phyloP scores from a whole-genome alignment of 1,140 invertebrate genomes.

The Theocolax elegans region DNA sequence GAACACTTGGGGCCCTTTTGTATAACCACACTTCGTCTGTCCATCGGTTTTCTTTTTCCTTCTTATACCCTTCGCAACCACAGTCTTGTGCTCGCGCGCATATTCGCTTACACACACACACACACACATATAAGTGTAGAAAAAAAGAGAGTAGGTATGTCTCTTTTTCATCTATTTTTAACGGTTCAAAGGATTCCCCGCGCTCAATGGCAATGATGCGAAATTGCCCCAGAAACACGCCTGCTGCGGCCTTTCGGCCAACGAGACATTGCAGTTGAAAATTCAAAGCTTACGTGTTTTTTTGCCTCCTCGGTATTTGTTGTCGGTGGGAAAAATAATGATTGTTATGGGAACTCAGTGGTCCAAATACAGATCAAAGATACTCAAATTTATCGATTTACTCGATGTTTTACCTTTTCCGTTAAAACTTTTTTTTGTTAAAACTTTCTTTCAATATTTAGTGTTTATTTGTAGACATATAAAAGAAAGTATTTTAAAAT shows the following conservation, averaged over 20 bases:
- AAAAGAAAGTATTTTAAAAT: too few species aligned
- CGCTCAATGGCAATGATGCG: conserved; percentile 45
- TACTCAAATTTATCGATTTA: too few species aligned
- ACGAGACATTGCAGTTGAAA: too few species aligned
- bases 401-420: too few species aligned
- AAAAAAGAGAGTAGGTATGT: neutral
- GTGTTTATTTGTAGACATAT: too few species aligned
- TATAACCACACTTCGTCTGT: neutral
- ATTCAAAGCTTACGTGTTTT: too few species aligned
- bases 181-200: conserved; percentile 51
- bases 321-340: too few species aligned
- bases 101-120: neutral
- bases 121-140: neutral
- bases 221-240: conserved; percentile 50
- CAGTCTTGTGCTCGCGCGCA: neutral
- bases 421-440: too few species aligned
- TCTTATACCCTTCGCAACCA: neutral
- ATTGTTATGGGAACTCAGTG: too few species aligned
- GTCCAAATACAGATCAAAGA: too few species aligned
- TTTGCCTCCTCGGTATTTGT: too few species aligned
- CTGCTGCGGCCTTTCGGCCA: neutral
- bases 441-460: too few species aligned
- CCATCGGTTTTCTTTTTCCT: neutral
- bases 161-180: conserved; percentile 57
- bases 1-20: neutral